phyloP scores from a whole-genome alignment of 23 tunicate genomes.

The Diplosoma virens region DNA sequence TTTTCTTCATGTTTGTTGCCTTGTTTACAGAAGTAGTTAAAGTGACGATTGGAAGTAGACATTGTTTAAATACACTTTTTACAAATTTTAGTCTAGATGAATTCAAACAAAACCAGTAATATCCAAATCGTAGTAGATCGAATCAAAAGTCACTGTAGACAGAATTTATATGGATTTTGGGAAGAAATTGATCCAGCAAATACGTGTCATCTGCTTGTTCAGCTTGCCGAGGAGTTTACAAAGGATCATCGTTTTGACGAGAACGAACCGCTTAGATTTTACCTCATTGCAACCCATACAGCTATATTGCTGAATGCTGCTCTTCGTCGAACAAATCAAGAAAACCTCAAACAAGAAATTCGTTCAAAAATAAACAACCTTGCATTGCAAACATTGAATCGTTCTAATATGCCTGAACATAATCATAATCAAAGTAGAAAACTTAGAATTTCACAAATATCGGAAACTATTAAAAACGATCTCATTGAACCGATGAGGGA shows the following conservation, averaged over 20 bases:
- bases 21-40: too few relatives aligned
- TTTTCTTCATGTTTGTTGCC: too few relatives aligned
- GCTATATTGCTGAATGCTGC: constrained; percentile 1
- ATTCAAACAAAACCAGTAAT: too few relatives aligned
- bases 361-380: not conserved
- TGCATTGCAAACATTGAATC: not conserved
- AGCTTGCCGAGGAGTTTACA: not conserved
- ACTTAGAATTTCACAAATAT: not conserved
- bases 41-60: too few relatives aligned
- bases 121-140: not conserved
- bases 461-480: not conserved
- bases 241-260: not conserved
- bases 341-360: not conserved
- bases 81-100: too few relatives aligned
- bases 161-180: not conserved
- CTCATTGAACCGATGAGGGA: not conserved
- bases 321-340: not conserved
- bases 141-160: not conserved
- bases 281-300: not conserved
- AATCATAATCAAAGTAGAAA: not conserved
- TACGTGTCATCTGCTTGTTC: not conserved
- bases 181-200: not conserved
- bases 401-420: not conserved
- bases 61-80: too few relatives aligned
- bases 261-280: not conserved